These are phyloP conservation scores for Apamea epomidion DNA, from an alignment of 2,888 invertebrate genomes.

Conservation along the genomic window DNA sequence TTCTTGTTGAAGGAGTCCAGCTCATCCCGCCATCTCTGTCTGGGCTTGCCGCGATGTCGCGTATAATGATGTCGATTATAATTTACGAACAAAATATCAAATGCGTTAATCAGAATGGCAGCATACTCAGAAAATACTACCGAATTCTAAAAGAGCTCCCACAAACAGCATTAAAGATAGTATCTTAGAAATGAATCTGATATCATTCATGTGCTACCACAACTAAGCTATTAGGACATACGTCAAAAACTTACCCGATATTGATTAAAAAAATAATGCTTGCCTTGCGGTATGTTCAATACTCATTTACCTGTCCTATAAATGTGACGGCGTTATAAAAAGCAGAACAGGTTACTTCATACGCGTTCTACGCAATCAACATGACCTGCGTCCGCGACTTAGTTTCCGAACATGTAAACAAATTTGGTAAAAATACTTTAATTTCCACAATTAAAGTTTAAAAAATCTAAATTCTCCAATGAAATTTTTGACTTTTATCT, in stretches of 20 bases:
- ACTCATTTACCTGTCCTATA: constrained; percentile 47
- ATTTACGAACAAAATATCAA: background rate
- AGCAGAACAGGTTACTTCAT: constrained; percentile 56
- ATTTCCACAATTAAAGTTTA: background rate
- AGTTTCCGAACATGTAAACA: constrained; percentile 4
- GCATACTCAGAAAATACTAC: background rate
- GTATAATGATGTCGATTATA: background rate
- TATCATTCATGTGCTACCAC: constrained; percentile 11
- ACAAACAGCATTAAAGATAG: background rate
- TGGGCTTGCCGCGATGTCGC: too few relatives aligned
- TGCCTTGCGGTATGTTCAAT: constrained; percentile 51
- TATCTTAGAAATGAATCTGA: constrained; percentile 17
- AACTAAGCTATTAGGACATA: constrained; percentile 9
- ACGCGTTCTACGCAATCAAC: constrained; percentile 48
- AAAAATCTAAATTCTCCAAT: too few relatives aligned
- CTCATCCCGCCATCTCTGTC: too few relatives aligned
- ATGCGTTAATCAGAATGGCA: background rate
- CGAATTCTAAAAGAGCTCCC: background rate
- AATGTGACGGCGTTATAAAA: constrained; percentile 37
- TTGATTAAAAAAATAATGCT: constrained; percentile 50
- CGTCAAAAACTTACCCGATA: constrained; percentile 23
- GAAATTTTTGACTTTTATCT: too few relatives aligned
- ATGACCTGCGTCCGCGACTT: background rate
- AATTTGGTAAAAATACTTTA: background rate
- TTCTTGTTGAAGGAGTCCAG: too few relatives aligned